Conservation (phyloP, 2,113 vertebrate species). For the Hyla sarda region DNA sequence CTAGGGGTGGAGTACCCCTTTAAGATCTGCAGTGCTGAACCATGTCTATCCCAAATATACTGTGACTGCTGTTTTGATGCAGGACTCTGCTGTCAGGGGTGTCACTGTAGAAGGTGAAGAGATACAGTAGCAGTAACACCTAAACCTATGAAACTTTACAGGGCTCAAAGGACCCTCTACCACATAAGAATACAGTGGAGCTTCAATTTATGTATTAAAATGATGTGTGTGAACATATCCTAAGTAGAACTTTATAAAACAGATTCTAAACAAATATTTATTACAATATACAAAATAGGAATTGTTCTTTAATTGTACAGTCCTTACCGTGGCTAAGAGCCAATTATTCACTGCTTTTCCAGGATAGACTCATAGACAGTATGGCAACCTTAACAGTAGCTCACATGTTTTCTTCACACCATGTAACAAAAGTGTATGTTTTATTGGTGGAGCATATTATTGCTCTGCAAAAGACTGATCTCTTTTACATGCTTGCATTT, state of each 20-base stretch:
- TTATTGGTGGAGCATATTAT: constrained; percentile 23
- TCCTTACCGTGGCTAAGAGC: background rate
- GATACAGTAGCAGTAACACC: no score
- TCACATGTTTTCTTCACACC: background rate
- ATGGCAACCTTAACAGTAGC: background rate
- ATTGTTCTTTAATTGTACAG: background rate
- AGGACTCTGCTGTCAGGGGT: no score
- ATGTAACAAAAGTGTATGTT: background rate
- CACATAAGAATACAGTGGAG: background rate
- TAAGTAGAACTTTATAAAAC: background rate
- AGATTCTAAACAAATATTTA: background rate
- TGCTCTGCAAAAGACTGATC: constrained; percentile 38
- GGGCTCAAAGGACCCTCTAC: no score
- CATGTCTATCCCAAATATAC: no score
- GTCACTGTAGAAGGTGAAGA: no score
- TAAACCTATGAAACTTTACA: no score
- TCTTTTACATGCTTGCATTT: constrained; percentile 44
- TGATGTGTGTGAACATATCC: background rate
- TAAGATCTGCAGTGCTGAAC: no score
- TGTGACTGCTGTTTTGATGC: no score
- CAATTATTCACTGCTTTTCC: background rate
- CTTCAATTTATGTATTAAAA: background rate
- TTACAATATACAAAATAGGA: background rate
- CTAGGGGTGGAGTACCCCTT: no score
- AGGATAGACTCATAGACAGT: background rate